These are phyloP conservation scores for Phrynosoma blainvillii DNA, from an alignment of 2,113 vertebrate species.

Conservation along the genomic window DNA sequence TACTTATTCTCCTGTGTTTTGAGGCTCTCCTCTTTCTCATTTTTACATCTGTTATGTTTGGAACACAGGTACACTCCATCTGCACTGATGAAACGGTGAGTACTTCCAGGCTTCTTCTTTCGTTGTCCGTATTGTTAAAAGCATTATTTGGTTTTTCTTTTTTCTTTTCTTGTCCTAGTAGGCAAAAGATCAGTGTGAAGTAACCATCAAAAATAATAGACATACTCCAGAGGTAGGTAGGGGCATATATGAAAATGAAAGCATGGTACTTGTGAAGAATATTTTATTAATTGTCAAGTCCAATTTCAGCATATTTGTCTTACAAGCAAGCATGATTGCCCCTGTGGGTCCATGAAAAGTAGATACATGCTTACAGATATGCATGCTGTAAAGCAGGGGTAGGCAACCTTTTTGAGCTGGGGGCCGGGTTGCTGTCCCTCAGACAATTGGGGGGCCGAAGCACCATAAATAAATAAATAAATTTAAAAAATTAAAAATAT, in stretches of 20 bases:
- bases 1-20: constrained; percentile 95
- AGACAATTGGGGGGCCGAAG: no score
- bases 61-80: constrained; percentile 98
- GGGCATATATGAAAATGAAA: background rate
- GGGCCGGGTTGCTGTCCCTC: no score
- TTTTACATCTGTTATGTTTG: constrained; percentile 98
- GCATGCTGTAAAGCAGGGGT: no score
- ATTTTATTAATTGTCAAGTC: background rate
- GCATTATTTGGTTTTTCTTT: background rate
- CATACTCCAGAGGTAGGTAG: background rate
- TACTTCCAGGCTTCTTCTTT: constrained; percentile 9
- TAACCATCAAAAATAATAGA: background rate
- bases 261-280: background rate
- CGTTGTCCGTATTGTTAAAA: background rate
- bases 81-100: constrained; percentile 97
- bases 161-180: rapidly evolving
- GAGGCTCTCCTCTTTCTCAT: constrained; percentile 96
- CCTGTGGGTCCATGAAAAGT: no score
- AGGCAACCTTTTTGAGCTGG: no score
- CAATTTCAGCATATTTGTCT: no score
- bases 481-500: no score
- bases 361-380: background rate
- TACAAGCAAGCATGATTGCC: no score
- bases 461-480: no score
- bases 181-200: background rate